These are phyloP conservation scores for Lepidurus apus DNA, from an alignment of 1,140 invertebrate genomes.

Conservation along the genomic window DNA sequence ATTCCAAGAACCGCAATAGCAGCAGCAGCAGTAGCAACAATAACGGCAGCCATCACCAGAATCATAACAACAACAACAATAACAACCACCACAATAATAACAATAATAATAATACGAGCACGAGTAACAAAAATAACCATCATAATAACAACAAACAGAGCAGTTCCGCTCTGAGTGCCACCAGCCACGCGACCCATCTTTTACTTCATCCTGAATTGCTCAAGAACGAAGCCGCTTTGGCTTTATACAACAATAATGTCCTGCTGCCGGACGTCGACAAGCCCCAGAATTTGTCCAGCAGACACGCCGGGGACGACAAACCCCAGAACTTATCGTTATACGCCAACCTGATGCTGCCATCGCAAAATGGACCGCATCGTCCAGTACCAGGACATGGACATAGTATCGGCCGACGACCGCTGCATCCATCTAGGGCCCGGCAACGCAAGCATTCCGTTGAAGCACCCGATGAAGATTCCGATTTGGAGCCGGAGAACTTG, in stretches of 20 bases:
- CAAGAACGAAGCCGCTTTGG: constrained; percentile 3
- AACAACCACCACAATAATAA: constrained; percentile 44
- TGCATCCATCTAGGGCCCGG: neutral
- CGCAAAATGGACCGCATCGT: constrained; percentile 3
- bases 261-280: constrained; percentile 2
- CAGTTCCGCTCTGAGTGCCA: constrained; percentile 5
- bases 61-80: constrained; percentile 31
- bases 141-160: constrained; percentile 29
- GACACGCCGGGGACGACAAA: constrained; percentile 22
- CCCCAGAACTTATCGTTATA: constrained; percentile 27
- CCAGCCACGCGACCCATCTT: constrained; percentile 19
- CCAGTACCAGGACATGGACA: constrained; percentile 3
- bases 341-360: constrained; percentile 3
- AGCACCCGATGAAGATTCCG: constrained; percentile 28
- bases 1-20: constrained; percentile 45
- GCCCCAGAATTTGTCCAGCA: neutral
- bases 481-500: constrained; percentile 33
- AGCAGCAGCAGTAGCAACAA: constrained; percentile 28
- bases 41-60: constrained; percentile 26
- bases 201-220: constrained; percentile 11
- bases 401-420: too few species aligned
- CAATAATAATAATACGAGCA: constrained; percentile 26
- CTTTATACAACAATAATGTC: constrained; percentile 24
- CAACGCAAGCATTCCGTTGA: constrained; percentile 31
- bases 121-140: neutral